A percentile compares a stretch with the other conserved stretches of the same genome.
Conservation (phyloP, 2,113 vertebrate genomes). For the Puffinus mauretanicus region DNA sequence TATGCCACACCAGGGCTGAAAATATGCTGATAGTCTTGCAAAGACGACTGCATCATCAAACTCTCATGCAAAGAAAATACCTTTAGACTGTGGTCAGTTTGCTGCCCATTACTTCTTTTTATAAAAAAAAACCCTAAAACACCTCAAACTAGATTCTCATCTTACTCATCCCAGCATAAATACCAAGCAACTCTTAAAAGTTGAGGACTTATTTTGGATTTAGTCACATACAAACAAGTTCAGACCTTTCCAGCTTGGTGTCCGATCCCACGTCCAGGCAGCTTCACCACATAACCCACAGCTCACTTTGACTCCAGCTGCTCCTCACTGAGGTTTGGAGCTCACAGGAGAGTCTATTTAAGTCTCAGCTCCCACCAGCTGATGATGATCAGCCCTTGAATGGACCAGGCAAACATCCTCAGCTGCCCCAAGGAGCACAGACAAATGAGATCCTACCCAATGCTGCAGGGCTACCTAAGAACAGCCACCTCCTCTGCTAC, state of each 20-base stretch:
- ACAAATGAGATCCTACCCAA: background rate
- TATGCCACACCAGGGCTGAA: background rate
- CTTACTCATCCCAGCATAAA: background rate
- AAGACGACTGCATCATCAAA: background rate
- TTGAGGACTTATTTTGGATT: background rate
- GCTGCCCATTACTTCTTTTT: background rate
- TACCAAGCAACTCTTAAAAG: background rate
- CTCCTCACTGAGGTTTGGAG: background rate
- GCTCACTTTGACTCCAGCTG: background rate
- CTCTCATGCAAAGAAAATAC: background rate
- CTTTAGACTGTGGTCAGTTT: background rate
- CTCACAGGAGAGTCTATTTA: background rate
- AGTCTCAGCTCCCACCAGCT: background rate
- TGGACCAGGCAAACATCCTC: background rate
- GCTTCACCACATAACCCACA: background rate
- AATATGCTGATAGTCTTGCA: background rate
- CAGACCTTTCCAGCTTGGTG: background rate
- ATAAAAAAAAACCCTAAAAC: no score
- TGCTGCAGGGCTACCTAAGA: background rate
- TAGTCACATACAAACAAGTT: accelerated
- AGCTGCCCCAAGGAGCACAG: background rate
- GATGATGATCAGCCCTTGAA: background rate
- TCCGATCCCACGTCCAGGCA: accelerated
- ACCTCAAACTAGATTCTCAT: background rate
- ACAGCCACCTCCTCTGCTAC: background rate